Base-by-base conservation (phyloP, 2,797 vertebrate genomes). In the Danio choprae region DNA sequence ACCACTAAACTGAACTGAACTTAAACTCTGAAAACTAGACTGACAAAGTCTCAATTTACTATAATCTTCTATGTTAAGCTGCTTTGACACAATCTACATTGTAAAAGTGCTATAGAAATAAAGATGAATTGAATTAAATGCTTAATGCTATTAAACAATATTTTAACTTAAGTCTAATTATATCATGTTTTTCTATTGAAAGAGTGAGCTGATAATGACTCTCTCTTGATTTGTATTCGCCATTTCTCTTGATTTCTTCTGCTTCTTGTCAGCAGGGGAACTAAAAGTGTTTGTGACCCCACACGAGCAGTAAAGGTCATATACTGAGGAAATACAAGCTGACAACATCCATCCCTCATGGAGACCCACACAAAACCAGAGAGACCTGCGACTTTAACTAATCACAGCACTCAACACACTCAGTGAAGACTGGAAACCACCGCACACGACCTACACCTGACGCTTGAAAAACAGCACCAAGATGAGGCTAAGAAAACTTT, bases 281-380 rank as follows among this genome's bases (percentile, higher is more conserved):
- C 80, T 60, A 46, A 82, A 81, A 77, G 53, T 22, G 38, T 65
- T 74, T 10, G 63, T 77, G 83, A 84, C 81, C 79, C 76, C 65
- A 81, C 36, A 78, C 55, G 67, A 75, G 71, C 72, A 63, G 12
- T 50, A 79, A 70, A 75, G 68, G 74, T 63, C 80, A 79, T 38
- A 40, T 29, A 29, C 46, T 53, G 55, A 77, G 84, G 69, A 81
- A 86, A 84, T 85, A 56, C 60, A 76, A 77, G 72, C 68, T 78
- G 84, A 86, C 80, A 83, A 72, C 71, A 40, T 59, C 65, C 75
- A 71, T 78, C 77, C 67, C 60, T 78, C 67, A 76, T 48, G 46
- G 36, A 74, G 81, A 48, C 80, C 59, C 53, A 68, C 70, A 50
- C 11, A 1, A 56, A 76, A 51, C 62, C 73, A 56, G 44, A 67